Evolutionary conservation across 2,888 invertebrate genomes (phyloP), one percentile per base, ranked within the genome.

Genomic region (Xanthia icteritia): DNA sequence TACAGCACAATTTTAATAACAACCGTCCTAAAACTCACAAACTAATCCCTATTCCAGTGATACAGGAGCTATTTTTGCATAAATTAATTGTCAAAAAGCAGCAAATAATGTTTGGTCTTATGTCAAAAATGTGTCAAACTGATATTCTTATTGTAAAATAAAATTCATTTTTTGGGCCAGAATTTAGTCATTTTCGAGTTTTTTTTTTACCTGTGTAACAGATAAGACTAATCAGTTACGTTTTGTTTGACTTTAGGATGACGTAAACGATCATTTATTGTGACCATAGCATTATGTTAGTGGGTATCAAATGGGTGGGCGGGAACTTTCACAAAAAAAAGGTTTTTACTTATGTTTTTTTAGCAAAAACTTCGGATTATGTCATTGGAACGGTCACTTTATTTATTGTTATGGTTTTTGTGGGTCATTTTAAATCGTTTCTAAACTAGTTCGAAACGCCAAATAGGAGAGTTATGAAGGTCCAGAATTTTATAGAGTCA

Each of bases 191-290:
- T 94, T 93, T 92, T 91, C 36, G 77, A 86, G 91, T 93, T 93
- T 94, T 92, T 94, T 92, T 92, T 93, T 94, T 95, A 95, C 95
- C 95, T 94, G 93, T 89, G 79, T 86, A 68, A 84, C 58, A 92
- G 95, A 96, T 96, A 95, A 94, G 88, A 86, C 92, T 95, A 95
- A 96, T 96, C 96, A 93, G 93, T 95, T 93, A 94, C 92, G 92
- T 93, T 94, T 94, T 95, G 94, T 95, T 96, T 95, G 93, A 90
- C 89, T 84, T 87, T 81, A 79, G 87, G 83, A 89, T 93, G 92
- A 92, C 89, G 91, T 93, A 92, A 92, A 90, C 89, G 88, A 90
- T 89, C 88, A 87, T 89, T 90, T 85, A 81, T 85, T 68, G 36
- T 89, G 88, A 82, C 87, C 82, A 84, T 80, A 87, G 81, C 76